Percentiles rank a stretch among this genome's conserved stretches.
These are phyloP conservation scores for Harpegnathos saltator DNA, from an alignment of 1,140 invertebrate genomes.

Conservation along the genomic window DNA sequence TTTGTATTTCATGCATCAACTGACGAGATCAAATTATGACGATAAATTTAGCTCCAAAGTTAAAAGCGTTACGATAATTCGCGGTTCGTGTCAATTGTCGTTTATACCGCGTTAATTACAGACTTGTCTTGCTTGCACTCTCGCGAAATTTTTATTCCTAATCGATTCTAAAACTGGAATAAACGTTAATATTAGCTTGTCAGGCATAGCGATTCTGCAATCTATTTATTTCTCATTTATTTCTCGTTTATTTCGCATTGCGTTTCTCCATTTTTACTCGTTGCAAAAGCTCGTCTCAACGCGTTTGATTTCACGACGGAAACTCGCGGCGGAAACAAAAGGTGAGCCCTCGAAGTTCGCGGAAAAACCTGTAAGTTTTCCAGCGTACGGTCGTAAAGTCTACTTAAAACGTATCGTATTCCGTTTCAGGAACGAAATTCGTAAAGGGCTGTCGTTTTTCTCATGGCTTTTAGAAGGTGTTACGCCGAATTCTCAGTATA, in stretches of 20 bases:
- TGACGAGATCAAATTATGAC: neutral
- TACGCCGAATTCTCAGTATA: neutral
- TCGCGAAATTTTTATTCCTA: neutral
- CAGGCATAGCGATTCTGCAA: neutral
- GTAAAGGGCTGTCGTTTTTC: neutral
- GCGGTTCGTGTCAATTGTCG: conserved; percentile 14
- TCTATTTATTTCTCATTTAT: neutral
- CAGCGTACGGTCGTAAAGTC: neutral
- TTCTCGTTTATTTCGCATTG: neutral
- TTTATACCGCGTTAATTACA: neutral
- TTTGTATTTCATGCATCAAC: neutral
- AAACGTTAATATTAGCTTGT: neutral
- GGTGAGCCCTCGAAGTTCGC: neutral
- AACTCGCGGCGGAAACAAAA: neutral
- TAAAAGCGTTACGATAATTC: conserved; percentile 12
- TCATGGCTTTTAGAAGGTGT: neutral
- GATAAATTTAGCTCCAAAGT: conserved; percentile 5
- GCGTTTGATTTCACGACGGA: neutral
- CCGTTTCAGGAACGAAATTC: neutral
- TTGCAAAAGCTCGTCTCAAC: too few relatives aligned
- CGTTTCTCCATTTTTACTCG: neutral
- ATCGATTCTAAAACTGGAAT: conserved; percentile 16
- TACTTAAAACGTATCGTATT: conserved; percentile 22
- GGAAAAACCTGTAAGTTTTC: conserved; percentile 28
- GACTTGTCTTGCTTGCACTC: too few relatives aligned